Evolutionary conservation across 2,797 vertebrate species (phyloP).

Genomic region (Lagorchestes hirsutus): DNA sequence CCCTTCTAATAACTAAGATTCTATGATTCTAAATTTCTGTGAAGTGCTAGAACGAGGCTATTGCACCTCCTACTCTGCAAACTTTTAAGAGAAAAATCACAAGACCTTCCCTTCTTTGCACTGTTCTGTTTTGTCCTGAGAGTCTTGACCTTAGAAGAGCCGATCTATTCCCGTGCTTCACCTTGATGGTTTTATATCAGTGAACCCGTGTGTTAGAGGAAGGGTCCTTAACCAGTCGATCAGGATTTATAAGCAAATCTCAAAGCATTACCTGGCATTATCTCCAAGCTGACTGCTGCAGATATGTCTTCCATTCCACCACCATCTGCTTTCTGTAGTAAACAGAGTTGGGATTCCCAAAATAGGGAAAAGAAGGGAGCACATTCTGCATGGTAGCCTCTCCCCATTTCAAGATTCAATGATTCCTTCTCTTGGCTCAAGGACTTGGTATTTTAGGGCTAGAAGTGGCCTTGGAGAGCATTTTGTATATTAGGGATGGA

Average conservation of each 20-base stretch:
- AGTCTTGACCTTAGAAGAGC: not conserved
- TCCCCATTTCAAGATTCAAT: not conserved
- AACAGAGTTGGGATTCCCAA: not conserved
- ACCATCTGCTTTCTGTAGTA: not conserved
- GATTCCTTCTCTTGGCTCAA: not conserved
- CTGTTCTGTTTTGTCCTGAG: not conserved
- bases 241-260: not conserved
- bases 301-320: not conserved
- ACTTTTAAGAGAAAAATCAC: not conserved
- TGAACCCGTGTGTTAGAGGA: not conserved
- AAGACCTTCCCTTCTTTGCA: not conserved
- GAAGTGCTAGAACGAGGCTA: not conserved
- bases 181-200: not conserved
- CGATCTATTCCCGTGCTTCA: not conserved
- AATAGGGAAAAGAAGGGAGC: not conserved
- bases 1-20: not conserved
- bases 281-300: not conserved
- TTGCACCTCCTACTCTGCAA: not conserved
- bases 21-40: not conserved
- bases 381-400: not conserved
- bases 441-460: not conserved
- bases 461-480: not conserved
- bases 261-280: not conserved
- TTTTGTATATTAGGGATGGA: not conserved
- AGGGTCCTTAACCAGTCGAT: not conserved